phyloP scores from a whole-genome alignment of 2,113 vertebrate species.

The Gobiocypris rarus region DNA sequence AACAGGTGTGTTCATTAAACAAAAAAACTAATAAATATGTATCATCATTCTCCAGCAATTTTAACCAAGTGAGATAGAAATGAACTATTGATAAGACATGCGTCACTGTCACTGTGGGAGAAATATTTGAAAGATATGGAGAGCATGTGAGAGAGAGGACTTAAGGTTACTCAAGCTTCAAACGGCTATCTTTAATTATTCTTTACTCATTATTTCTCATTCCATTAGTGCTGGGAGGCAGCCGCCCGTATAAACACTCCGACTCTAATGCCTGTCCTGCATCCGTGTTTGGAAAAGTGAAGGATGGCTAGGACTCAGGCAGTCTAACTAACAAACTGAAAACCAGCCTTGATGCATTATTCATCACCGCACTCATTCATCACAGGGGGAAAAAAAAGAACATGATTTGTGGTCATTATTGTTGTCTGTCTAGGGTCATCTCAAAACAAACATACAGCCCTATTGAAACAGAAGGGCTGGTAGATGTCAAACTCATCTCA shows the following conservation, averaged over 20 bases:
- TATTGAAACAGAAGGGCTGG: neutral
- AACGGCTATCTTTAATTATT: neutral
- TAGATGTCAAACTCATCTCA: neutral
- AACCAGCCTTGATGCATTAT: slow-evolving; percentile 25
- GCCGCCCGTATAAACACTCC: neutral
- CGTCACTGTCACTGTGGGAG: neutral
- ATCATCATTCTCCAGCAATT: slow-evolving; percentile 4
- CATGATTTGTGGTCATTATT: slow-evolving; percentile 16
- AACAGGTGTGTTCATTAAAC: slow-evolving; percentile 27
- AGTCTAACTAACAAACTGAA: slow-evolving; percentile 10
- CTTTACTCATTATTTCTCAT: neutral
- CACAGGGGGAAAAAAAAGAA: neutral
- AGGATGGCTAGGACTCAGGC: neutral
- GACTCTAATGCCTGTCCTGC: neutral
- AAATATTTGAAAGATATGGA: neutral
- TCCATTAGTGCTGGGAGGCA: neutral
- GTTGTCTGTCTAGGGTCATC: neutral
- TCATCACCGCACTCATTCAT: neutral
- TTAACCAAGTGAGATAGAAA: neutral
- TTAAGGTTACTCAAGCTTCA: neutral
- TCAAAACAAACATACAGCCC: slow-evolving; percentile 4
- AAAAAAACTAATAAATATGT: slow-evolving; percentile 45
- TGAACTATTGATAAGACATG: slow-evolving; percentile 17
- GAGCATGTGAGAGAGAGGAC: neutral
- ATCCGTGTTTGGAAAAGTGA: neutral